Evolutionary conservation across 1,140 invertebrate genomes (phyloP).

Genomic region (Antheraea pernyi): DNA sequence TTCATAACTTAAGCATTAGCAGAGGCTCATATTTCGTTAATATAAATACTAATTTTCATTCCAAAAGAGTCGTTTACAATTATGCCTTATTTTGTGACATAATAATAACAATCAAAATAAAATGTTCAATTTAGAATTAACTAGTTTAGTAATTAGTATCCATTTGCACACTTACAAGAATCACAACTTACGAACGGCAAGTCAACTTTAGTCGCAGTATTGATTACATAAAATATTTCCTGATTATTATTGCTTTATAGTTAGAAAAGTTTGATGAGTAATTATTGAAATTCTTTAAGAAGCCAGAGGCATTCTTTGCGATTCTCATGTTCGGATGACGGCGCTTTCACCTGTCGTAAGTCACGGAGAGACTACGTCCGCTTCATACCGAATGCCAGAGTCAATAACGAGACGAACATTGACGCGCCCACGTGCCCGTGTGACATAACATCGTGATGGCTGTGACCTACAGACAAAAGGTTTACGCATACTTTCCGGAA

Average conservation of each 20-base stretch:
- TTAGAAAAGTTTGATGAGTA: constrained; percentile 8
- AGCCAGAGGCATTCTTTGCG: constrained; percentile 24
- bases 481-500: background rate
- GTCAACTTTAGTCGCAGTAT: background rate
- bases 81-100: no score
- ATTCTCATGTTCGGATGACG: constrained; percentile 25
- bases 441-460: constrained; percentile 28
- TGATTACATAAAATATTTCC: background rate
- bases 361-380: constrained; percentile 27
- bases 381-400: constrained; percentile 39
- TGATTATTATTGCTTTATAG: constrained; percentile 4
- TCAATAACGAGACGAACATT: constrained; percentile 37
- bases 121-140: no score
- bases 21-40: background rate
- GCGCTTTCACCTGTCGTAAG: constrained; percentile 39
- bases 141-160: no score
- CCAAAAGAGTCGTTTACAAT: no score
- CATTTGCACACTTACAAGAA: no score
- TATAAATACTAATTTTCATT: background rate
- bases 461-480: background rate
- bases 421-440: constrained; percentile 1
- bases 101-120: no score
- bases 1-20: background rate
- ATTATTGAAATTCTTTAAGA: constrained; percentile 14
- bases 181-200: no score